Base-by-base conservation (phyloP, 2,797 vertebrate genomes). In the Coluber constrictor region DNA sequence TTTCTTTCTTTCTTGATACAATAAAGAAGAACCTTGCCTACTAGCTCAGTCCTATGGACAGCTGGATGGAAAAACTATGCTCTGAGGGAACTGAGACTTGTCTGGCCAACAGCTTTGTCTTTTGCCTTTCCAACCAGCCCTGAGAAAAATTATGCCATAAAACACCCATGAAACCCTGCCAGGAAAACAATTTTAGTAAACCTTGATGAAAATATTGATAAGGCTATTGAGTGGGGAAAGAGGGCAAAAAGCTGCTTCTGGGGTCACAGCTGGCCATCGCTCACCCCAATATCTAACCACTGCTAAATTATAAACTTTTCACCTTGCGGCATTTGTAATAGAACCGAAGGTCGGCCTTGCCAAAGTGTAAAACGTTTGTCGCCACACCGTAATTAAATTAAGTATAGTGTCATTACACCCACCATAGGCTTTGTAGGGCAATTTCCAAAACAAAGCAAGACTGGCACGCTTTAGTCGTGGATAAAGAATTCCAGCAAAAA, bases 341-440 rank as follows among this genome's bases (percentile, higher is more conserved):
- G 94, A 97, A 56, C 29, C 4, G 2, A 15, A 95, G 94, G 95
- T 95, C 97, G 95, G 97, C 97, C 95, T 63, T 18, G 60, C 92
- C 90, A 96, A 47, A 97, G 94, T 92, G 93, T 55, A 94, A 95
- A 93, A 96, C 96, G 95, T 95, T 4, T 95, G 96, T 96, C 79
- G 54, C 95, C 95, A 97, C 94, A 94, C 96, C 93, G 95, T 96
- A 98, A 97, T 98, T 97, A 97, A 97, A 97, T 96, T 96, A 96
- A 98, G 96, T 95, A 95, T 96, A 96, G 95, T 96, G 94, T 97
- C 97, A 97, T 97, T 97, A 97, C 94, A 95, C 95, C 96, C 96
- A 98, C 96, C 61, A 51, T 96, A 97, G 97, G 96, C 97, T 96
- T 95, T 97, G 94, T 96, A 96, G 96, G 95, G 97, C 95, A 95